A percentile compares a stretch with the other conserved stretches of the same genome.
phyloP scores from a whole-genome alignment of 2,797 vertebrate genomes.

The Neosilurus mollespiculum region DNA sequence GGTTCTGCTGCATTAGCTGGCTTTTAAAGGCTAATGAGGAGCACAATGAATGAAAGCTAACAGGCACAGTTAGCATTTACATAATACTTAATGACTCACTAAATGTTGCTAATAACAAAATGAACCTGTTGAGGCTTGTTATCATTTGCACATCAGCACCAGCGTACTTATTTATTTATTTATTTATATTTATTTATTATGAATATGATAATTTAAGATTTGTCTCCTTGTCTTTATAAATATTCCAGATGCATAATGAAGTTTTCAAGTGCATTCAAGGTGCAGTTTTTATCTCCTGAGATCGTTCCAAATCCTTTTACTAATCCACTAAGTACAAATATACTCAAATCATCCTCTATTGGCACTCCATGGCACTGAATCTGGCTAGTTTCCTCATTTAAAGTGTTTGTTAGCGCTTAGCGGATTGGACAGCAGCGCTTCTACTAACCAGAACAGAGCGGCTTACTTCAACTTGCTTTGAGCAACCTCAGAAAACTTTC shows the following conservation, averaged over 20 bases:
- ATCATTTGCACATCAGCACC: not conserved
- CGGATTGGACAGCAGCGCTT: not conserved
- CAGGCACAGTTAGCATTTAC: constrained; percentile 13
- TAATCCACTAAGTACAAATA: not conserved
- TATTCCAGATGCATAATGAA: not conserved
- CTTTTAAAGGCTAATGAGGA: constrained; percentile 26
- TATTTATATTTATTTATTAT: too few relatives aligned
- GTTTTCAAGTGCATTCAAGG: not conserved
- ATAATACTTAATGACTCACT: constrained; percentile 15
- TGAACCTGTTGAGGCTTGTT: not conserved
- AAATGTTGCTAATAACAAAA: constrained; percentile 2
- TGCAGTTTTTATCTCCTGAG: not conserved
- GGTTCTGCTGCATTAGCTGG: not conserved
- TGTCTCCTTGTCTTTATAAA: not conserved
- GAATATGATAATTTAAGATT: not conserved
- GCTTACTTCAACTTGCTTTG: not conserved
- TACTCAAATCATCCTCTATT: not conserved
- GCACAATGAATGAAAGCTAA: constrained; percentile 13
- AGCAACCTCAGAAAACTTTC: not conserved
- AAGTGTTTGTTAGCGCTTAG: too few relatives aligned
- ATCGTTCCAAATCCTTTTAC: not conserved
- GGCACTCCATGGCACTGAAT: not conserved
- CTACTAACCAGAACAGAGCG: not conserved
- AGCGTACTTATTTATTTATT: too few relatives aligned
- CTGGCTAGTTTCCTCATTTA: not conserved